phyloP scores from a whole-genome alignment of 2,113 vertebrate species.

The Aramus guarauna region DNA sequence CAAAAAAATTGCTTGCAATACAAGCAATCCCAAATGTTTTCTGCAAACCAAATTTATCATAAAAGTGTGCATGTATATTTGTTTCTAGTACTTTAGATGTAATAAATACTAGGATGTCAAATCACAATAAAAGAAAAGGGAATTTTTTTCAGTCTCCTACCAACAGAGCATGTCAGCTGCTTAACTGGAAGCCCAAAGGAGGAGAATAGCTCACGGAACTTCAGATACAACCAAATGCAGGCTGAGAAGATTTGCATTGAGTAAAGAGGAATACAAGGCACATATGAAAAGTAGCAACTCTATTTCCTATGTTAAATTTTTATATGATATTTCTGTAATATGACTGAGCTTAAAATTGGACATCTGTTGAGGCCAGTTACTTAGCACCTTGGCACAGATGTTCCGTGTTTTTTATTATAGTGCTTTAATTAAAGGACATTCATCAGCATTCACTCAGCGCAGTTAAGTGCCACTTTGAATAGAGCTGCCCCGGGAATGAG shows the following conservation, averaged over 20 bases:
- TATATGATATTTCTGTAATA: not conserved
- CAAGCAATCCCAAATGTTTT: not conserved
- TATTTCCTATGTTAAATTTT: not conserved
- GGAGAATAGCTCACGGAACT: not conserved
- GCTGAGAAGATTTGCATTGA: not conserved
- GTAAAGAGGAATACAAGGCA: not conserved
- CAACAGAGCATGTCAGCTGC: not conserved
- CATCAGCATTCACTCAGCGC: conserved; percentile 27
- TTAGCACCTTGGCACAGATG: conserved; percentile 47
- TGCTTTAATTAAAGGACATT: conserved; percentile 39
- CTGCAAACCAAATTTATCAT: not conserved
- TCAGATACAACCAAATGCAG: not conserved
- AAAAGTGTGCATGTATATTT: not conserved
- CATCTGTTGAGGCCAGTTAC: conserved; percentile 43
- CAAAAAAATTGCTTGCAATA: not conserved
- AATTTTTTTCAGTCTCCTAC: not conserved
- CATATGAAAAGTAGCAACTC: not conserved
- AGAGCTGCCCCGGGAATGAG: not conserved
- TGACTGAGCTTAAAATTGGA: not conserved
- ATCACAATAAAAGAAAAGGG: not conserved
- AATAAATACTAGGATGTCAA: not conserved
- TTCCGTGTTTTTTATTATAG: conserved; percentile 30
- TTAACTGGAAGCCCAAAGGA: not conserved
- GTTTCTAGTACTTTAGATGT: not conserved
- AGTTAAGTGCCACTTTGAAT: conserved; percentile 19